A percentile compares a stretch with the other conserved stretches of the same genome.
Conservation (phyloP, 2,888 invertebrate species). For the Drosophila rubida region DNA sequence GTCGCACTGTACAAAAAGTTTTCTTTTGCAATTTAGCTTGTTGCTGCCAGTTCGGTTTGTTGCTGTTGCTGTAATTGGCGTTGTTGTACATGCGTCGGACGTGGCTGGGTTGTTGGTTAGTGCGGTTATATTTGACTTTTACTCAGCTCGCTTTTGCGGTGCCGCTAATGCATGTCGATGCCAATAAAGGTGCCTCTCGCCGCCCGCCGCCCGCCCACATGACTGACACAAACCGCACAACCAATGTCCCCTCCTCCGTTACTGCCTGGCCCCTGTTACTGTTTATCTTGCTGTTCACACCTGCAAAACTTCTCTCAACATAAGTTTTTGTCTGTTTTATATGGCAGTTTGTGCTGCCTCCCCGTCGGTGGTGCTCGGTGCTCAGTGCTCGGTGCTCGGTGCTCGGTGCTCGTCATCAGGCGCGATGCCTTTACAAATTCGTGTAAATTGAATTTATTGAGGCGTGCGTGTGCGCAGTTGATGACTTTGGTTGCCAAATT, state of each 20-base stretch:
- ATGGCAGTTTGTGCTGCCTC: slow-evolving; percentile 35
- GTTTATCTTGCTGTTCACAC: slow-evolving; percentile 78
- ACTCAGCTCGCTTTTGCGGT: slow-evolving; percentile 64
- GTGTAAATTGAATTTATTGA: slow-evolving; percentile 81
- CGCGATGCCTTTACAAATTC: slow-evolving; percentile 76
- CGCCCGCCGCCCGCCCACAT: neutral
- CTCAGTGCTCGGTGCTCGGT: no score
- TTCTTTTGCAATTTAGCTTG: slow-evolving; percentile 77
- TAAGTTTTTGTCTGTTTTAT: slow-evolving; percentile 64
- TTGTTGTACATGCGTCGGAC: slow-evolving; percentile 62
- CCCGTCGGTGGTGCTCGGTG: neutral
- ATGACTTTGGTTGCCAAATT: slow-evolving; percentile 79
- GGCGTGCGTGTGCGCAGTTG: slow-evolving; percentile 78
- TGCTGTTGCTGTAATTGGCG: slow-evolving; percentile 54
- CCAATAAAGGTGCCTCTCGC: slow-evolving; percentile 57
- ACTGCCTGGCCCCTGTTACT: slow-evolving; percentile 5
- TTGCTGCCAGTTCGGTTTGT: slow-evolving; percentile 57
- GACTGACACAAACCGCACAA: slow-evolving; percentile 21
- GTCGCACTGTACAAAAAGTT: slow-evolving; percentile 67
- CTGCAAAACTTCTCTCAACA: slow-evolving; percentile 68
- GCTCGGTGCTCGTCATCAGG: slow-evolving; percentile 1
- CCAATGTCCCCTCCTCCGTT: neutral
- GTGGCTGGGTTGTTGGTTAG: slow-evolving; percentile 59
- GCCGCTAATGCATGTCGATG: slow-evolving; percentile 77
- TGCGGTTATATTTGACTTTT: slow-evolving; percentile 75